A percentile compares a stretch with the other conserved stretches of the same genome.
These are phyloP conservation scores for Eupristina koningsbergeri DNA, from an alignment of 1,140 invertebrate genomes.

Conservation along the genomic window DNA sequence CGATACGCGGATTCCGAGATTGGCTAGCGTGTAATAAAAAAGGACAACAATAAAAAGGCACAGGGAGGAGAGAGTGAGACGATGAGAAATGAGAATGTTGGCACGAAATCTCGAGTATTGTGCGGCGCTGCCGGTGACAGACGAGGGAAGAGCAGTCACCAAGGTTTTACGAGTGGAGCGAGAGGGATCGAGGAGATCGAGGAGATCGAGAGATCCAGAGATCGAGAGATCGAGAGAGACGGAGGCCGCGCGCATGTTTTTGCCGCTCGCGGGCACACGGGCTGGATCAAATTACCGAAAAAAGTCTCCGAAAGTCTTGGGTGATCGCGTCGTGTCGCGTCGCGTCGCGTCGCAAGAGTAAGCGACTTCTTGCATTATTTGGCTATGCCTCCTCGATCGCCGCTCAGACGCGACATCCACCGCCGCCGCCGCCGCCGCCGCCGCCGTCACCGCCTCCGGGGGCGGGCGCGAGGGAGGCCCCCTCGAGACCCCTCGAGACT, in stretches of 20 bases:
- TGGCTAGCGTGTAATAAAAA: background rate
- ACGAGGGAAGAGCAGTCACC: slow-evolving; percentile 41
- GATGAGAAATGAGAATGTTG: slow-evolving; percentile 46
- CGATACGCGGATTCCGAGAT: slow-evolving; percentile 7
- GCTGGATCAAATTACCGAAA: slow-evolving; percentile 39
- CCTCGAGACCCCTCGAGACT: background rate
- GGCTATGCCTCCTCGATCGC: background rate
- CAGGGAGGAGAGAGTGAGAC: slow-evolving; percentile 31
- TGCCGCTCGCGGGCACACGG: slow-evolving; percentile 16
- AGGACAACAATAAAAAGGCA: background rate
- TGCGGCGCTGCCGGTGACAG: slow-evolving; percentile 36
- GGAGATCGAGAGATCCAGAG: background rate
- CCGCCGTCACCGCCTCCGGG: no score
- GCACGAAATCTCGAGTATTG: slow-evolving; percentile 27
- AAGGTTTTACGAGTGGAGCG: slow-evolving; percentile 30
- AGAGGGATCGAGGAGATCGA: no score
- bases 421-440: no score
- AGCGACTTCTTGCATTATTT: slow-evolving; percentile 32
- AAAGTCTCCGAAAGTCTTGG: background rate
- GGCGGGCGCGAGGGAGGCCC: background rate
- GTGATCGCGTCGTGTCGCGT: background rate
- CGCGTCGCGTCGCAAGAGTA: background rate
- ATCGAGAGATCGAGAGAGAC: background rate
- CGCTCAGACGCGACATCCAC: no score
- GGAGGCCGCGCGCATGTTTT: slow-evolving; percentile 14